Base-by-base conservation (phyloP, 2,797 vertebrate genomes). In the Astyanax mexicanus region DNA sequence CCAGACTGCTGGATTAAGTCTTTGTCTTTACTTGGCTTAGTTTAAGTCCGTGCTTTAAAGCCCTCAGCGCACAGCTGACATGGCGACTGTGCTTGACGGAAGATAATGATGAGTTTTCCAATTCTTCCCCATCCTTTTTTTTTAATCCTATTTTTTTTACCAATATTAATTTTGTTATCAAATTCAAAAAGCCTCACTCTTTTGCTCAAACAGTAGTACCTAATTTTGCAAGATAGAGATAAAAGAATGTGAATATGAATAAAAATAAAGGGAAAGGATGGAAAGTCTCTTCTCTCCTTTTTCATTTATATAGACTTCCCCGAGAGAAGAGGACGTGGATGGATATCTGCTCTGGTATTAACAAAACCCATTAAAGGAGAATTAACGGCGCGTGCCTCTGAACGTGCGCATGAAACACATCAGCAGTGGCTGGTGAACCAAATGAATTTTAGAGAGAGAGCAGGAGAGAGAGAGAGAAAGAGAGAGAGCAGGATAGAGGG, bases 341-440 rank as follows among this genome's bases (percentile, higher is more conserved):
- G 35, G 40, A 69, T 67, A 49, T 77, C 61, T 42, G 17, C 61
- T 70, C 47, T 35, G 47, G 29, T 75, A 38, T 66, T 49, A 76
- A 73, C 67, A 54, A 76, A 79, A 70, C 51, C 40, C 74, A 79
- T 82, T 77, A 82, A 69, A 79, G 51, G n/a, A 64, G 51, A 79
- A 77, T 74, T 37, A 77, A 74, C 1, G n/a, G 25, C 49, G 37
- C 8, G 44, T 42, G 17, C 52, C 29, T 69, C 5, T 10, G 32
- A 69, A 67, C 55, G 62, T 69, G 62, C 49, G 44, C 45, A 13
- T 42, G 60, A 49, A 77, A 70, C 60, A 73, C 80, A 73, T 61
- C 55, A 47, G 65, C 55, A 47, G 65, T 65, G 66, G 73, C 69
- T 74, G 74, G 77, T 74, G 45, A 74, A 79, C 45, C 69, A 61